Percentiles rank a stretch among this genome's conserved stretches.
Conservation (phyloP, 2,113 vertebrate species). For the Callospermophilus lateralis region DNA sequence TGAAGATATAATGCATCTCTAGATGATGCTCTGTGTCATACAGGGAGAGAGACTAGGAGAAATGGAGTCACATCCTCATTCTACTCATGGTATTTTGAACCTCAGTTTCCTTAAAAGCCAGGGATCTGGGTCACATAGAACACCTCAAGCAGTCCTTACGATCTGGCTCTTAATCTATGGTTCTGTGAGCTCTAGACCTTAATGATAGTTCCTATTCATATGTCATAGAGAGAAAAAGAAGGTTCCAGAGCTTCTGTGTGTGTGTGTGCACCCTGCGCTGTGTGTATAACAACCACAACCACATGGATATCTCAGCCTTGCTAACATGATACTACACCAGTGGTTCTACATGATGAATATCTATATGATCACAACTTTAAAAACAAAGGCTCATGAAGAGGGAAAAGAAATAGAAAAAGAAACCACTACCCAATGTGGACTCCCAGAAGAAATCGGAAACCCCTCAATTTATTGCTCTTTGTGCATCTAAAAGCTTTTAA, state of each 20-base stretch:
- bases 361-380: constrained; percentile 46
- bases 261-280: no score
- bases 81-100: background rate
- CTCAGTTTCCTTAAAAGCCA: constrained; percentile 41
- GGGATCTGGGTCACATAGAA: background rate
- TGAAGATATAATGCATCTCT: background rate
- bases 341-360: background rate
- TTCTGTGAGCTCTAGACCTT: background rate
- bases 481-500: constrained; percentile 68
- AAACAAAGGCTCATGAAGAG: constrained; percentile 50
- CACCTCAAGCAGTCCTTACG: background rate
- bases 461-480: constrained; percentile 71
- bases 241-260: background rate
- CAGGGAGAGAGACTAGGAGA: background rate
- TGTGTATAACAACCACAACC: background rate
- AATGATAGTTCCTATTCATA: background rate
- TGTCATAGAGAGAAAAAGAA: background rate
- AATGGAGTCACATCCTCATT: background rate
- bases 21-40: background rate
- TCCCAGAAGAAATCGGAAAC: constrained; percentile 75
- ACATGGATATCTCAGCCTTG: background rate
- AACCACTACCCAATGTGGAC: constrained; percentile 3
- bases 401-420: constrained; percentile 12
- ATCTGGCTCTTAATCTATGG: background rate
- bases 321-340: background rate